These are phyloP conservation scores for Lycocerus yunnanus DNA, from an alignment of 2,888 invertebrate genomes.

Conservation along the genomic window DNA sequence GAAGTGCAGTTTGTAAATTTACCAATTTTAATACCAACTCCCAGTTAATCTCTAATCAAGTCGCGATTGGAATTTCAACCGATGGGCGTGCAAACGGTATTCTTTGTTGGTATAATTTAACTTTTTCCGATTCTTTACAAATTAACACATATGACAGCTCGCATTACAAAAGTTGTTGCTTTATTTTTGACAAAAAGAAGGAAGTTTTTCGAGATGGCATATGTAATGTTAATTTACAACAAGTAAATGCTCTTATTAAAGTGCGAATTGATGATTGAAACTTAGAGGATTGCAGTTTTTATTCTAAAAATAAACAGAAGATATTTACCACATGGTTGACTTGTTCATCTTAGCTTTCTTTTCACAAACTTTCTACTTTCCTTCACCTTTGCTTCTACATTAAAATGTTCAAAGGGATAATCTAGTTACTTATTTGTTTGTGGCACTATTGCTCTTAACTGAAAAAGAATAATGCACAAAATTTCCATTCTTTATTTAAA, in stretches of 20 bases:
- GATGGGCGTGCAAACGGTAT: slow-evolving; percentile 59
- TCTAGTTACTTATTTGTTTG: too few relatives aligned
- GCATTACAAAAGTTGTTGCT: slow-evolving; percentile 59
- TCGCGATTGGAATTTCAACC: slow-evolving; percentile 41
- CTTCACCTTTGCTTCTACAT: too few relatives aligned
- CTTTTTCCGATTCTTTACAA: slow-evolving; percentile 53
- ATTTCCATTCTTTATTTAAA: too few relatives aligned
- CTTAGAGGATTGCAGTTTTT: neutral
- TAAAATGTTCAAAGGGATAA: too few relatives aligned
- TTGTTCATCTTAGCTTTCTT: too few relatives aligned
- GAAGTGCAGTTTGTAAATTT: neutral
- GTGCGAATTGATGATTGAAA: slow-evolving; percentile 9
- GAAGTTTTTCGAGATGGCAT: slow-evolving; percentile 45
- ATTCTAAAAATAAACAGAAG: neutral
- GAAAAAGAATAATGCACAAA: too few relatives aligned
- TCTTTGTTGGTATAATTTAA: slow-evolving; percentile 62
- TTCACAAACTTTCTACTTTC: too few relatives aligned
- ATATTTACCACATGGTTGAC: too few relatives aligned
- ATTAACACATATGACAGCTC: slow-evolving; percentile 56
- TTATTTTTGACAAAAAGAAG: slow-evolving; percentile 54
- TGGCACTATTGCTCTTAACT: too few relatives aligned
- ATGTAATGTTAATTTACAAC: slow-evolving; percentile 45
- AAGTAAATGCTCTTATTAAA: slow-evolving; percentile 38
- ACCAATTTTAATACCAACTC: neutral
- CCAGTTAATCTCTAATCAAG: neutral